Percentiles rank a stretch among this genome's conserved stretches.
These are phyloP conservation scores for Aix galericulata DNA, from an alignment of 2,113 vertebrate species.

Conservation along the genomic window DNA sequence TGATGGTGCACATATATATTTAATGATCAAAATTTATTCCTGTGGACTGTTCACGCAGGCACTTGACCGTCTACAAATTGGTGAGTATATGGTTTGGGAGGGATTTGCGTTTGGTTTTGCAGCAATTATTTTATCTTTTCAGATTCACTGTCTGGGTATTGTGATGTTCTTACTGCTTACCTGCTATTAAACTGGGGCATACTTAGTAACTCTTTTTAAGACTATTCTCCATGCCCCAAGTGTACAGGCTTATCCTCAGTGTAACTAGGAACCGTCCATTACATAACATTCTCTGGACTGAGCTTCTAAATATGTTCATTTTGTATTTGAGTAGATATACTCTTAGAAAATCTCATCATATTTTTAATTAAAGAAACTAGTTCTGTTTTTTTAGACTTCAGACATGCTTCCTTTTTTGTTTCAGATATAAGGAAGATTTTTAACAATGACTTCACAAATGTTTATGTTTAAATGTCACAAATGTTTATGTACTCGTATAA, in stretches of 20 bases:
- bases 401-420: neutral
- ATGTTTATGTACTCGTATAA: neutral
- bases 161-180: neutral
- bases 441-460: neutral
- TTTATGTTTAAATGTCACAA: neutral
- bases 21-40: constrained; percentile 95
- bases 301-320: neutral
- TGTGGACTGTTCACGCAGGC: constrained; percentile 85
- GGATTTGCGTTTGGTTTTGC: neutral
- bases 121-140: neutral
- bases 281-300: neutral
- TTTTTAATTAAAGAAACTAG: neutral
- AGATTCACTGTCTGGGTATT: neutral
- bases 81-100: constrained; percentile 66
- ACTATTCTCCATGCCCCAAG: neutral
- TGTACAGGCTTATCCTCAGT: neutral
- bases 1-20: constrained; percentile 78
- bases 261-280: neutral
- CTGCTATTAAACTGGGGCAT: rapidly evolving
- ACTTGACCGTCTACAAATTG: constrained; percentile 83
- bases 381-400: neutral
- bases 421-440: neutral
- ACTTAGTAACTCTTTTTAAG: neutral
- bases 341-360: neutral
- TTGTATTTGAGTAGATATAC: neutral